Base-by-base conservation (phyloP, 2,797 vertebrate species). In the Lutjanus argentimaculatus region DNA sequence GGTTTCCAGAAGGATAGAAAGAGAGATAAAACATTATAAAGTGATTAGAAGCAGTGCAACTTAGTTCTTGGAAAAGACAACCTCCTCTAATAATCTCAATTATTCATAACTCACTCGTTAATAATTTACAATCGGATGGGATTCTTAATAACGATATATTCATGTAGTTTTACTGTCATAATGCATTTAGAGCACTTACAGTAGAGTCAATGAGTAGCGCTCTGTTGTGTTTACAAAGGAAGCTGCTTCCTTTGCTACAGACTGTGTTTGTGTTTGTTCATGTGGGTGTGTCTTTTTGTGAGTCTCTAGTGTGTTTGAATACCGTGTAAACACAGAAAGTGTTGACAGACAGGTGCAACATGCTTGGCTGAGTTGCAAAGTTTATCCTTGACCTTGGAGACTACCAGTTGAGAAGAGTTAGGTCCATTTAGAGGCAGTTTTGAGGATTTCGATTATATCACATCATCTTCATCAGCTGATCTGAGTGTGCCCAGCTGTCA, bases 141-240 rank as follows among this genome's bases (percentile, higher is more conserved):
- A 30, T 59, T 81, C 52, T 45, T 59, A 3, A 42, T 55, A 61
- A 6, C 25, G 10, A 73, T 76, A 11, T 40, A 22, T 21, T 36
- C 0, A 48, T 55, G 7, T 17, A 49, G 36, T 45, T 55, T 68
- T 61, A 67, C 21, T 2, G 0, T 45, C 30, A 53, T 7, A 53
- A 40, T 46, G 61, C 72, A 79, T 87, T 87, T 46, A 84, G 52
- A 76, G 75, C 83, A 78, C 79, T 88, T 75, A 25, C 3, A 25
- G 25, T 25, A 75, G 48, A 22, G 19, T 9, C 13, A 79, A 62
- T 42, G 53, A 4, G 7, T 19, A 22, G 4, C 13, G 14, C 49
- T 63, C 15, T 17, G 9, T 15, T 51, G 65, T 51, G 42, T 55
- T 69, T 68, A 15, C 2, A 48, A 51, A 48, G 51, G 40, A 71